Percentiles rank a stretch among this genome's conserved stretches.
Conservation (phyloP, 2,797 vertebrate genomes). For the Pachyuromys duprasi region DNA sequence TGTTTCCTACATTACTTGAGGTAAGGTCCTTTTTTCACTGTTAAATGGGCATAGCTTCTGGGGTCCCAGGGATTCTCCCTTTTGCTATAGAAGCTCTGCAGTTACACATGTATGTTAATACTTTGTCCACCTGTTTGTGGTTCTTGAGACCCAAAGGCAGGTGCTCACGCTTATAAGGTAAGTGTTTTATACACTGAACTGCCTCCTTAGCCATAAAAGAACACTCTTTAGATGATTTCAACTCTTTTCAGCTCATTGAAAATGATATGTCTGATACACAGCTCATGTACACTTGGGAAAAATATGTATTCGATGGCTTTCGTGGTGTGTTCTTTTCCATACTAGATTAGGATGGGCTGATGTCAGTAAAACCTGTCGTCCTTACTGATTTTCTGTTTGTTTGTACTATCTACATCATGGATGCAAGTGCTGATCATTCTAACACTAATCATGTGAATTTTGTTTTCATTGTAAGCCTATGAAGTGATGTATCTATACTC, state of each 20-base stretch:
- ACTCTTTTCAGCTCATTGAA: not conserved
- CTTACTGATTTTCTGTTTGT: not conserved
- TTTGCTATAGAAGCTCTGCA: not conserved
- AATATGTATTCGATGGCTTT: not conserved
- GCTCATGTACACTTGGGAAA: not conserved
- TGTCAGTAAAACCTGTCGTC: not conserved
- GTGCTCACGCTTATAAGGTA: not conserved
- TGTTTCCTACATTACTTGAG: not conserved
- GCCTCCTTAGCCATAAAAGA: not conserved
- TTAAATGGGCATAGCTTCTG: not conserved
- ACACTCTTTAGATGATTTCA: not conserved
- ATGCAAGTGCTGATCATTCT: not conserved
- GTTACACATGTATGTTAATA: not conserved
- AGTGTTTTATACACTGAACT: not conserved
- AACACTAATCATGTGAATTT: not conserved
- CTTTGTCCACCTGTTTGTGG: not conserved
- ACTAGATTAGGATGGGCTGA: not conserved
- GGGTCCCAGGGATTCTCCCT: not conserved
- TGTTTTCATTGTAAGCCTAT: not conserved
- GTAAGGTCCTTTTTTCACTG: not conserved
- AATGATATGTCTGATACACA: not conserved
- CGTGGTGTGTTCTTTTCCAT: not conserved
- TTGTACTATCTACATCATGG: not conserved
- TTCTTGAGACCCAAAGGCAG: not conserved
- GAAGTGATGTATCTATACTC: too few relatives aligned